A percentile compares a stretch with the other conserved stretches of the same genome.
These are phyloP conservation scores for Hypotaenidia okinawae DNA, from an alignment of 2,797 vertebrate genomes.

Conservation along the genomic window DNA sequence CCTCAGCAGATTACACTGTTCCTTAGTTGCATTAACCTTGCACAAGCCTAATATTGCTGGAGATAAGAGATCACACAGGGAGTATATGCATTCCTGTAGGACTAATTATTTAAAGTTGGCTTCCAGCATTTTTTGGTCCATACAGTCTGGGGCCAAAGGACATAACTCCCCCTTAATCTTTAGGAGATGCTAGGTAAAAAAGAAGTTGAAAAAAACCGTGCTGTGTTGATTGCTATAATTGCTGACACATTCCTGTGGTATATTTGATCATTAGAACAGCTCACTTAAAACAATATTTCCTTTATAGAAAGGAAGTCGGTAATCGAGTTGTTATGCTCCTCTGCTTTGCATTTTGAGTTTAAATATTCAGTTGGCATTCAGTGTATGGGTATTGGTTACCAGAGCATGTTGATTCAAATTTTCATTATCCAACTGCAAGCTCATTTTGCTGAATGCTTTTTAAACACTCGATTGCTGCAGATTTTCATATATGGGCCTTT, in stretches of 20 bases:
- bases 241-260: constrained; percentile 57
- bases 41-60: background rate
- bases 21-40: background rate
- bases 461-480: constrained; percentile 43
- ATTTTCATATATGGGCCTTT: constrained; percentile 19
- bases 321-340: constrained; percentile 62
- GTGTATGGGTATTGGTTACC: constrained; percentile 38
- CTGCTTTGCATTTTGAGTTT: constrained; percentile 53
- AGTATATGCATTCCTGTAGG: background rate
- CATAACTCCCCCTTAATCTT: background rate
- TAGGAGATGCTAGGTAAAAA: constrained; percentile 51
- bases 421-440: constrained; percentile 35
- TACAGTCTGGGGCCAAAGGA: background rate
- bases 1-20: background rate
- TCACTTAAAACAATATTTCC: constrained; percentile 66
- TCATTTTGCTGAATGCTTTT: constrained; percentile 44
- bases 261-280: constrained; percentile 56
- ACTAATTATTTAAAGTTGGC: constrained; percentile 8
- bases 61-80: background rate
- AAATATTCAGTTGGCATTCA: constrained; percentile 18
- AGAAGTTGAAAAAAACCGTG: background rate
- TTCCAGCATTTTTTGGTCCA: background rate
- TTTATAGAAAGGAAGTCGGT: constrained; percentile 62
- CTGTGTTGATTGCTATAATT: constrained; percentile 49
- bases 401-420: constrained; percentile 59